Evolutionary conservation across 2,113 vertebrate genomes (phyloP).

Genomic region (Tricholaema leucomelas): DNA sequence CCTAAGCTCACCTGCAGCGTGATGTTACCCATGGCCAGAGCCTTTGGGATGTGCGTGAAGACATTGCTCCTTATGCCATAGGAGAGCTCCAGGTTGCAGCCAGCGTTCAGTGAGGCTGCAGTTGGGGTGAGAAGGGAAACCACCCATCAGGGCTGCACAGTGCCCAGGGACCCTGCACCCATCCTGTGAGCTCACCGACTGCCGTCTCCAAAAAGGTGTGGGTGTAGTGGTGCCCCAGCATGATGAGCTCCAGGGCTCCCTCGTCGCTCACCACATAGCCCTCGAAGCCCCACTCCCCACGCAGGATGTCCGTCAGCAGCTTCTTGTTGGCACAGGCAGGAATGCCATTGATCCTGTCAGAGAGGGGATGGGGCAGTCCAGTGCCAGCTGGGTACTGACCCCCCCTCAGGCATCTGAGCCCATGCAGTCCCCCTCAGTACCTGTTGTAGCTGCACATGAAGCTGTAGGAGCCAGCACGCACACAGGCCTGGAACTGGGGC

Average conservation of each 20-base stretch:
- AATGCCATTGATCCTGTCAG: slow-evolving; percentile 61
- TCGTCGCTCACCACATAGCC: slow-evolving; percentile 74
- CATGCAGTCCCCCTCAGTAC: accelerated
- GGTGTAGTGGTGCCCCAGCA: slow-evolving; percentile 58
- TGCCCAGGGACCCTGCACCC: accelerated
- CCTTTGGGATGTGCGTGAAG: slow-evolving; percentile 55
- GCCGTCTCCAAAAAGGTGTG: slow-evolving; percentile 65
- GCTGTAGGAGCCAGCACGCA: slow-evolving; percentile 66
- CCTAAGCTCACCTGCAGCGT: slow-evolving; percentile 26
- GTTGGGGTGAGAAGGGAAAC: neutral
- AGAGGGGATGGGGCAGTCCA: neutral
- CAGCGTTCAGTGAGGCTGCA: slow-evolving; percentile 47
- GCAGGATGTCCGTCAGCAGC: slow-evolving; percentile 67
- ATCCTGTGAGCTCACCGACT: neutral
- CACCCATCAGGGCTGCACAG: accelerated
- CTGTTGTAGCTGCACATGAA: slow-evolving; percentile 78
- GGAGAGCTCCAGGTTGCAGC: slow-evolving; percentile 71
- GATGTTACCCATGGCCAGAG: slow-evolving; percentile 65
- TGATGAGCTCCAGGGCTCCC: slow-evolving; percentile 70
- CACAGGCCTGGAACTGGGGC: slow-evolving; percentile 71
- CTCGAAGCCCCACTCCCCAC: slow-evolving; percentile 68
- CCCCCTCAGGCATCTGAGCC: neutral
- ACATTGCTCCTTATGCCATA: slow-evolving; percentile 33
- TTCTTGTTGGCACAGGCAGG: slow-evolving; percentile 70
- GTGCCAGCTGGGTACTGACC: accelerated